Evolutionary conservation across 1,140 invertebrate genomes (phyloP), one percentile per base, ranked within the genome.

Genomic region (Triops longicaudatus): DNA sequence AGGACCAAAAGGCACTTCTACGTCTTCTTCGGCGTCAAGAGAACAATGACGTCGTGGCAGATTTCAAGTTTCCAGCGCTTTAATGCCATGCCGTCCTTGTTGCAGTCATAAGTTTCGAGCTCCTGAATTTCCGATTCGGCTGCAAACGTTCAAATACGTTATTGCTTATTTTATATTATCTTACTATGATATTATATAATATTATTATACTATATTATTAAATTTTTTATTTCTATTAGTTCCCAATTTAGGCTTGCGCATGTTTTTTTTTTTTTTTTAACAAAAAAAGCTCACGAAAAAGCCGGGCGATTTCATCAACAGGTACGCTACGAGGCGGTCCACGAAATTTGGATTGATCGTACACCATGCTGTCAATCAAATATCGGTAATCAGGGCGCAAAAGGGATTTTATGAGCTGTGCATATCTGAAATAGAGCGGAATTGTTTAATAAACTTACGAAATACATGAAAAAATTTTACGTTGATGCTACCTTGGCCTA

Each of bases 341-440:
- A 28, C 14, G 31, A 73, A 74, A 79, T 43, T 79, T 73, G 7
- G 72, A 77, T 73, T 79, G 79, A 72, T 81, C 79, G 71, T 81
- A 81, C 1, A 78, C 73, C 22, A 81, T 75, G 1, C 72, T 77
- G 26, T 78, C 74, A 11, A 81, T 42, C 5, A 81, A 73, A 74
- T 81, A 81, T 9, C 77, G 74, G 26, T 80, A 81, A 26, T 72
- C 22, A 12, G 76, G 26, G 12, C 71, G 78, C 73, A 77, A 73
- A n/a, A 80, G 50, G 27, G 12, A 73, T 43, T 76, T 78, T 9
- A 79, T 73, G 12, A 75, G 14, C 17, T 28, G 28, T 1, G 74
- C 73, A 44, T 78, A 79, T 26, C 73, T 75, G 4, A 73, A 26
- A 72, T 31, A 31, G 12, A 72, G 26, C 22, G 28, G 22, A 7